Evolutionary conservation across 2,797 vertebrate genomes (phyloP).

Genomic region (Melanotaenia maccullochi): DNA sequence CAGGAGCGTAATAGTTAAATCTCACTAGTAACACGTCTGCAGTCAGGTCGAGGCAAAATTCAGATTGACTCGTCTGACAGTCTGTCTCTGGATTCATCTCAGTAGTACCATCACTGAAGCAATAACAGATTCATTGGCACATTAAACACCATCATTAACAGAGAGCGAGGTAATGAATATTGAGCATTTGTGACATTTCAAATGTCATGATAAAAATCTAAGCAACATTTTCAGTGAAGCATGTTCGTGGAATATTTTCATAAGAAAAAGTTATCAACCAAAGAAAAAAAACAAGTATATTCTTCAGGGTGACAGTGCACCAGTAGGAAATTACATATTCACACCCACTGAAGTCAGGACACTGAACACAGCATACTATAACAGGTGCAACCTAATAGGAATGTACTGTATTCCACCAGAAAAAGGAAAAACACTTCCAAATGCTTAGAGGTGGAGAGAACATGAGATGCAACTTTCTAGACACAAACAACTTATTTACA

Average conservation of each 20-base stretch:
- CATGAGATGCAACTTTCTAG: slow-evolving; percentile 37
- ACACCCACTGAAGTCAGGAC: slow-evolving; percentile 43
- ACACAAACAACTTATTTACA: slow-evolving; percentile 66
- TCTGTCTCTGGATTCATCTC: slow-evolving; percentile 39
- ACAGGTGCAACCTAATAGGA: slow-evolving; percentile 38
- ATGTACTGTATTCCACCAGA: slow-evolving; percentile 31
- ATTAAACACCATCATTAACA: slow-evolving; percentile 66
- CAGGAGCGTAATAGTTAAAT: slow-evolving; percentile 32
- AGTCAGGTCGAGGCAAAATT: slow-evolving; percentile 47
- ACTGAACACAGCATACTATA: slow-evolving; percentile 40
- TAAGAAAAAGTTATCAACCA: slow-evolving; percentile 42
- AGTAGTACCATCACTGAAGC: slow-evolving; percentile 70
- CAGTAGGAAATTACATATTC: slow-evolving; percentile 49
- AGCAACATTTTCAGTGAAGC: slow-evolving; percentile 57
- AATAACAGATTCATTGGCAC: slow-evolving; percentile 79
- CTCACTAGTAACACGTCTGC: slow-evolving; percentile 34
- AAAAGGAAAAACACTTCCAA: slow-evolving; percentile 30
- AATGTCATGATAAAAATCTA: slow-evolving; percentile 47
- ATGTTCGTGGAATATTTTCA: slow-evolving; percentile 31
- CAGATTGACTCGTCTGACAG: slow-evolving; percentile 32
- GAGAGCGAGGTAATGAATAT: slow-evolving; percentile 55
- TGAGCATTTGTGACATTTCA: slow-evolving; percentile 56
- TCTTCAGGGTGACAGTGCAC: slow-evolving; percentile 44
- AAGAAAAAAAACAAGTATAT: slow-evolving; percentile 29
- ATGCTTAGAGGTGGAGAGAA: slow-evolving; percentile 32